Evolutionary conservation across 1,140 invertebrate species (phyloP).

Genomic region (Camponotus floridanus): DNA sequence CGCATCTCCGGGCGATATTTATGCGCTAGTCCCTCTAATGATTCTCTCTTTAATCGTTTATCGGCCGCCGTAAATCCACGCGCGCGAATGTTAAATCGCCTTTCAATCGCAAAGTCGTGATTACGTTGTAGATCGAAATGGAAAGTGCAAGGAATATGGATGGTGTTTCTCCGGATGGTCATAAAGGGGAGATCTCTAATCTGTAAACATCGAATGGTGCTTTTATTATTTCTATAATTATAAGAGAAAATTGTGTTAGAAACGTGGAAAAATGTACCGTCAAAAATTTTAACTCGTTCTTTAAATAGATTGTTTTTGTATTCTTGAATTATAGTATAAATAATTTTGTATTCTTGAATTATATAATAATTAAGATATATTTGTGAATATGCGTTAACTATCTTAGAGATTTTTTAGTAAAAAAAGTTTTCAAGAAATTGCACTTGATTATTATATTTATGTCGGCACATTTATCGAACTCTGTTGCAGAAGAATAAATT

Average conservation of each 20-base stretch:
- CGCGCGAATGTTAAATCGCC: conserved; percentile 28
- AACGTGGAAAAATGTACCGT: not conserved
- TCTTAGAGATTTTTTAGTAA: not conserved
- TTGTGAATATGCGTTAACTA: not conserved
- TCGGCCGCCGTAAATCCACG: conserved; percentile 1
- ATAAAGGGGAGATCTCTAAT: not conserved
- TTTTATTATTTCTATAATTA: not conserved
- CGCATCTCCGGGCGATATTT: conserved; percentile 3
- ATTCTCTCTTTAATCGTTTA: conserved; percentile 39
- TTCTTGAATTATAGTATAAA: not conserved
- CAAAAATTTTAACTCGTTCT: too few relatives aligned
- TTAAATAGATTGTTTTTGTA: too few relatives aligned
- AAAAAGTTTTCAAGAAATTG: not conserved
- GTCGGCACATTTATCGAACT: not conserved
- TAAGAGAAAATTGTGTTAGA: not conserved
- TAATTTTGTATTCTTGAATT: not conserved
- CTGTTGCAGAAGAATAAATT: not conserved
- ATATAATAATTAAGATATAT: not conserved
- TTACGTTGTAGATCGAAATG: conserved; percentile 49
- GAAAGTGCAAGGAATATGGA: conserved; percentile 29
- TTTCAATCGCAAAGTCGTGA: conserved; percentile 21
- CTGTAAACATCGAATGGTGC: not conserved
- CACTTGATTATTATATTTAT: not conserved
- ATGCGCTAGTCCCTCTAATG: conserved; percentile 7
- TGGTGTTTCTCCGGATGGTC: not conserved